Evolutionary conservation across 2,888 invertebrate genomes (phyloP).

Genomic region (Nesidiocoris tenuis): DNA sequence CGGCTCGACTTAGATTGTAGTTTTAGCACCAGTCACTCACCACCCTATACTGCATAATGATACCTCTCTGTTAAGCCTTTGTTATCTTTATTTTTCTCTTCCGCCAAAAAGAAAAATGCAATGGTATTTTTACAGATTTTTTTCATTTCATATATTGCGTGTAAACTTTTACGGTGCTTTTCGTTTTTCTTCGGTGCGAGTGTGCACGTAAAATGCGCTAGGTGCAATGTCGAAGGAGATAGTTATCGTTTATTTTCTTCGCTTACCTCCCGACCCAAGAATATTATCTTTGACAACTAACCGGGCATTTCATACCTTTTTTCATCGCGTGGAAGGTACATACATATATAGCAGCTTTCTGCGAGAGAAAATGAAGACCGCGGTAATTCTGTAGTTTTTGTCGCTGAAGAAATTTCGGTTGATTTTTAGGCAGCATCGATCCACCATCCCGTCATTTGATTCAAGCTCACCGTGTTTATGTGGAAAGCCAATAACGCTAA

Average conservation of each 20-base stretch:
- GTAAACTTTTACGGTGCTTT: constrained; percentile 34
- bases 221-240: constrained; percentile 15
- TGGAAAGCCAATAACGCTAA: too few species aligned
- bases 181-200: constrained; percentile 18
- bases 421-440: too few species aligned
- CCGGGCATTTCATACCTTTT: neutral
- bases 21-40: constrained; percentile 44
- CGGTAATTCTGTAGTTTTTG: neutral
- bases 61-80: constrained; percentile 23
- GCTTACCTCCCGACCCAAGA: neutral
- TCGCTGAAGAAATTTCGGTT: too few species aligned
- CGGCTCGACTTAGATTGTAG: constrained; percentile 23
- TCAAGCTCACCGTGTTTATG: too few species aligned
- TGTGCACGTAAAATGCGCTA: constrained; percentile 27
- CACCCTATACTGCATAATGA: constrained; percentile 16
- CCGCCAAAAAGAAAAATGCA: neutral
- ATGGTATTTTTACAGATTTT: neutral
- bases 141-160: neutral
- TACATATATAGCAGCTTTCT: too few species aligned
- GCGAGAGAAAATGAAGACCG: too few species aligned
- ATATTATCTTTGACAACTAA: neutral
- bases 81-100: constrained; percentile 6
- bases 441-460: too few species aligned
- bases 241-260: neutral
- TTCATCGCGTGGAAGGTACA: too few species aligned